Evolutionary conservation across 2,797 vertebrate genomes (phyloP), one percentile per base, ranked within the genome.

Genomic region (Urosaurus nigricauda): DNA sequence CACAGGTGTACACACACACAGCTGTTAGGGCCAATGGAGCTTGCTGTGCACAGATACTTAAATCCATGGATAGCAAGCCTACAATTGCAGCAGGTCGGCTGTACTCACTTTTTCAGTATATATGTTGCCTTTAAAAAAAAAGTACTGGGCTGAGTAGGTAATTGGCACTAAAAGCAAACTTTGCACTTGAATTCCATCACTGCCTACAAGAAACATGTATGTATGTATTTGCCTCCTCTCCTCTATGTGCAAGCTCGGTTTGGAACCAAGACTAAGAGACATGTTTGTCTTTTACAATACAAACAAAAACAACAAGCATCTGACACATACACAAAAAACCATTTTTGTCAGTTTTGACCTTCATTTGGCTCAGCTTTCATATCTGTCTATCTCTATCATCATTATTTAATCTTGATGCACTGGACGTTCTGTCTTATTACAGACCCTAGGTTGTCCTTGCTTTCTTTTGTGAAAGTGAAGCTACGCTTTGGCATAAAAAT

Each of bases 281-380:
- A 68, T 43, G 60, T 16, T 53, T 35, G 13, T 58, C 83, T 53
- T 58, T 74, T 19, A 88, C 43, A 60, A 53, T 35, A 58, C 73
- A 83, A 65, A 88, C 70, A 68, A 78, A 88, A 83, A 40, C 80
- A 88, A 40, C 80, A 78, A 40, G 73, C 74, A 68, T 83, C 58
- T 53, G 73, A n/a, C 35, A 68, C 24, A 53, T 78, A 83, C n/a
- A n/a, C n/a, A n/a, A n/a, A 88, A 83, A 77, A 63, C 16, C 43
- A 40, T 78, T n/a, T 77, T 88, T 83, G 24, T 32, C 56, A 77
- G 3, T 75, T 68, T 83, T 75, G 70, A 32, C 11, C 56, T 51
- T 47, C 5, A 12, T 56, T 77, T 51, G 56, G 47, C 43, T 79
- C 51, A 86, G 37, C 26, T 26, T 60, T 26, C 51, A 58, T 58